Conservation (phyloP, 2,888 invertebrate species). For the Trachelus iudaicus region DNA sequence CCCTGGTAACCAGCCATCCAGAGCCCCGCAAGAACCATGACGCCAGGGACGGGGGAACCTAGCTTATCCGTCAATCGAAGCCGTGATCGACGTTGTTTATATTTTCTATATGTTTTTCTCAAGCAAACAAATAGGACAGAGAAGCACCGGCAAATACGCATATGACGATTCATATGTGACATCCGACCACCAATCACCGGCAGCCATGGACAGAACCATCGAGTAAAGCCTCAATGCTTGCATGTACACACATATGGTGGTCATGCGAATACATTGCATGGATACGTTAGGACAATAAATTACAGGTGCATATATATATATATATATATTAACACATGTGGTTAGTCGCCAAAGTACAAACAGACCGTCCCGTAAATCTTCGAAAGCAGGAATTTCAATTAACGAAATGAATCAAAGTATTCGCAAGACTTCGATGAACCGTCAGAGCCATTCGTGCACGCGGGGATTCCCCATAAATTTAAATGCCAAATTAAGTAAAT, state of each 20-base stretch:
- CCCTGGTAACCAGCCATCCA: conserved; percentile 14
- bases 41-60: background rate
- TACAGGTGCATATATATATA: background rate
- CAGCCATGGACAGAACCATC: background rate
- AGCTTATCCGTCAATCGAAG: background rate
- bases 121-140: background rate
- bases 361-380: background rate
- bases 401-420: background rate
- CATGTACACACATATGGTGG: background rate
- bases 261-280: background rate
- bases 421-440: background rate
- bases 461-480: background rate
- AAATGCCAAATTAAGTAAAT: background rate
- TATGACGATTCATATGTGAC: background rate
- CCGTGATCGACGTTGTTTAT: background rate
- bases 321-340: background rate
- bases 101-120: background rate
- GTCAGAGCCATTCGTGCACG: background rate
- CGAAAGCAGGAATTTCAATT: background rate
- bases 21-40: background rate
- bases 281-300: background rate
- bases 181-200: background rate
- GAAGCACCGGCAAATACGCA: background rate
- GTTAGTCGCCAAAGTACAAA: background rate
- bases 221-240: background rate